Base-by-base conservation (phyloP, 2,888 invertebrate genomes). In the Elmis aenea region DNA sequence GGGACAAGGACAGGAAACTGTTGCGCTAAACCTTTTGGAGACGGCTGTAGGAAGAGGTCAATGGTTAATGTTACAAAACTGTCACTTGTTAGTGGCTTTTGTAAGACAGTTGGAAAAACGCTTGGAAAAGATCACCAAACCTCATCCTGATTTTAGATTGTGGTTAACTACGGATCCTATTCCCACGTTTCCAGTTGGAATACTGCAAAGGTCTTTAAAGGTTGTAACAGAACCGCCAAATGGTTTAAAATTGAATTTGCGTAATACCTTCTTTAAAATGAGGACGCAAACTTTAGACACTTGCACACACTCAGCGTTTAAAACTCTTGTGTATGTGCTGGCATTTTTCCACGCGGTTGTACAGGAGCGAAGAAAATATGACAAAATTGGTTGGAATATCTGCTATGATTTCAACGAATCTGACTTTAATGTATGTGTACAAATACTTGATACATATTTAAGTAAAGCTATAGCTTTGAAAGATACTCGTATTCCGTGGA, bases 341-440 rank as follows among this genome's bases (percentile, higher is more conserved):
- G 89, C 90, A 0, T 94, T 94, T 71, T 93, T 93, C 71, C 93
- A 94, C 63, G 93, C 90, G 5, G 92, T 93, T 0, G 85, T 93
- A 1, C 87, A 87, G 73, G 94, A 94, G 65, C 77, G 94, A 26
- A 77, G 91, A 47, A 92, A 91, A 62, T 94, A 93, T 64, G 91
- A 87, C 57, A 93, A 93, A 70, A 84, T 93, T 36, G 94, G 94
- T 1, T 94, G 93, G 92, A 94, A 94, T 63, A 88, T 93, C 46
- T 75, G 79, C 32, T 94, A 94, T 65, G 93, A 94, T 68, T 94
- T 94, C 69, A 91, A 89, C 66, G 87, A 93, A 66, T 86, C 90
- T 0, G 94, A 94, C 67, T 93, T 93, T 65, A 79, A 82, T 41
- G 91, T 93, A 16, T 91, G 91, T 68, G 78, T 85, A 55, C 82